Base-by-base conservation (phyloP, 2,888 invertebrate species). In the Pachymerium ferrugineum region DNA sequence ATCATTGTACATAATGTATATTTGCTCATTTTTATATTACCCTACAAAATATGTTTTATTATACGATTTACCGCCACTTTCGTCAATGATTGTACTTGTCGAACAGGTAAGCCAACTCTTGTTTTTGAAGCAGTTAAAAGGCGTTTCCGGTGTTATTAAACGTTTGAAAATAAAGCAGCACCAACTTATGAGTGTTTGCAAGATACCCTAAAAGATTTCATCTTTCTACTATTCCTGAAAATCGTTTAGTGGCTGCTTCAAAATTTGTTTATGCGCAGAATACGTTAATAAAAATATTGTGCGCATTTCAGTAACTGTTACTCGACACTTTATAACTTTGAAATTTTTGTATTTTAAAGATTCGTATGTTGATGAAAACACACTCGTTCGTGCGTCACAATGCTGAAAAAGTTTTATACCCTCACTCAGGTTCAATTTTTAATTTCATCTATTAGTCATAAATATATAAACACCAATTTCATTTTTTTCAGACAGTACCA, bases 11-110 rank as follows among this genome's bases (percentile, higher is more conserved):
- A 71, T 81, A 1, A 30, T 76, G 28, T 83, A 83, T 75, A 80
- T 82, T 77, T 74, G 77, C 12, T 25, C 73, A 70, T 72, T 85
- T 62, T 79, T 86, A 69, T 77, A 79, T 75, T 73, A 83, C 14
- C 86, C 88, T 28, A 62, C 62, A 62, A 62, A 25, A 62, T 62
- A 62, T 28, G 25, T 22, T 5, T 10, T 62, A 28, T 12, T 25
- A 28, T 22, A 28, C n/a, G 62, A 62, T 62, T 25, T 62, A 62
- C 25, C 62, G 1, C 62, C 25, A 0, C 25, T 28, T 22, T 25
- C 25, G 10, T 25, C 62, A 25, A n/a, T 28, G 25, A 62, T 62
- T 25, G 12, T 62, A 14, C 25, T 62, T 25, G 28, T n/a, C 1
- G 62, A 62, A 10, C 62, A 62, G n/a, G 62, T 25, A 5, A 25